phyloP scores from a whole-genome alignment of 2,888 invertebrate species.

The Dasypolia templi region DNA sequence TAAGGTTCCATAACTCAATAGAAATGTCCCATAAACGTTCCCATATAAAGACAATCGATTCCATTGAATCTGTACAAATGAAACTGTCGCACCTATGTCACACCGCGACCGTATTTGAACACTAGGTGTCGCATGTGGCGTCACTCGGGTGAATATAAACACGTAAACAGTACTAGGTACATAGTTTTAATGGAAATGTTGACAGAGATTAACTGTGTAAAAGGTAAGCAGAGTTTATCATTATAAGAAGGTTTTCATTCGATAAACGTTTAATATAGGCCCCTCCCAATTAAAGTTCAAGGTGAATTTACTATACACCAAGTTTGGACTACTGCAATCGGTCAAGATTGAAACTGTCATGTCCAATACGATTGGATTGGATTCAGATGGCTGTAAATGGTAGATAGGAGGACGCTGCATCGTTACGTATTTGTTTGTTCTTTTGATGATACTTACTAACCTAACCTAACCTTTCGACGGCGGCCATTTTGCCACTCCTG shows the following conservation, averaged over 20 bases:
- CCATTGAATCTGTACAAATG: slow-evolving; percentile 52
- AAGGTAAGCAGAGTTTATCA: not conserved
- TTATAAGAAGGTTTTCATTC: not conserved
- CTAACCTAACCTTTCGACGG: too few relatives aligned
- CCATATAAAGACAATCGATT: slow-evolving; percentile 42
- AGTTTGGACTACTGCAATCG: not conserved
- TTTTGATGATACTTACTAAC: too few relatives aligned
- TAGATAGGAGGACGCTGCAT: too few relatives aligned
- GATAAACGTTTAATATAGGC: not conserved
- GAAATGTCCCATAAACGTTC: slow-evolving; percentile 30
- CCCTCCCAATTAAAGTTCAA: not conserved
- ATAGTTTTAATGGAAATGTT: not conserved
- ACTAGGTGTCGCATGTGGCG: slow-evolving; percentile 12
- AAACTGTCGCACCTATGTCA: slow-evolving; percentile 58
- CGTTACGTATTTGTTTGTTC: too few relatives aligned
- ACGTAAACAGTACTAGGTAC: not conserved
- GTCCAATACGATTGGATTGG: not conserved
- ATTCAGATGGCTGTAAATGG: not conserved
- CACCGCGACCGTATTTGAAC: slow-evolving; percentile 2
- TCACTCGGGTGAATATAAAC: slow-evolving; percentile 4
- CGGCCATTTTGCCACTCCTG: too few relatives aligned
- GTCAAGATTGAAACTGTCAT: not conserved
- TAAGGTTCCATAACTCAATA: slow-evolving; percentile 20
- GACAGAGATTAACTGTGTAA: not conserved
- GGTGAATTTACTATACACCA: not conserved